Evolutionary conservation across 2,888 invertebrate genomes (phyloP), one percentile per base, ranked within the genome.

Genomic region (Pseudanteris insignis): DNA sequence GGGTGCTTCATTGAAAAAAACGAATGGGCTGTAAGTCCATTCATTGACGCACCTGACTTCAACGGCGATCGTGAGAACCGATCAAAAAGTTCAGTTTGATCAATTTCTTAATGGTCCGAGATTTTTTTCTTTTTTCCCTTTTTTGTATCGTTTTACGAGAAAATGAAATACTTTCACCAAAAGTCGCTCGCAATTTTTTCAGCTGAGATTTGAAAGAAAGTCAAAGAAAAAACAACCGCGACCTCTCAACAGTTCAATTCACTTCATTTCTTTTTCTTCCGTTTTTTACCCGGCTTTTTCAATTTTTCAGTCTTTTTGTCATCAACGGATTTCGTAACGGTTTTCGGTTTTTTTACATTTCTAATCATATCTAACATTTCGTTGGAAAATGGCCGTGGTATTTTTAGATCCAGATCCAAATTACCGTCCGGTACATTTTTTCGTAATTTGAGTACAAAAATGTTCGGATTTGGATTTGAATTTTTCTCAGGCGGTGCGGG

Each of bases 381-480:
- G 1, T 57, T 34, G 0, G 54, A 53, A 76, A 77, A 79, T 2
- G 79, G 77, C 18, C 76, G 65, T 0, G 78, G 74, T 1, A 73
- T 58, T 5, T 67, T 67, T 24, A 77, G 76, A 38, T 79, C 78
- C 1, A 79, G 26, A 24, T 78, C 73, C 3, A 79, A 57, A 11
- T 70, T 73, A 1, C 61, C 65, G 1, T 66, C 62, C 1, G 64
- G 61, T 6, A 64, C 62, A 24, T 55, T 71, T 40, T 70, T 77
- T 21, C 64, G 66, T 12, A 79, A 72, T 38, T 69, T 71, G 2
- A 79, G 54, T 0, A 74, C 10, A 38, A 77, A 79, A 11, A 76
- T 69, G 54, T 79, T 79, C 0, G 78, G 78, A 67, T 79, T 79
- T 18, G 74, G 73, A 15, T 30, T 5, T 10, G 9, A 11, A 1